Evolutionary conservation across 2,113 vertebrate genomes (phyloP).

Genomic region (Chamaetylas fuelleborni): DNA sequence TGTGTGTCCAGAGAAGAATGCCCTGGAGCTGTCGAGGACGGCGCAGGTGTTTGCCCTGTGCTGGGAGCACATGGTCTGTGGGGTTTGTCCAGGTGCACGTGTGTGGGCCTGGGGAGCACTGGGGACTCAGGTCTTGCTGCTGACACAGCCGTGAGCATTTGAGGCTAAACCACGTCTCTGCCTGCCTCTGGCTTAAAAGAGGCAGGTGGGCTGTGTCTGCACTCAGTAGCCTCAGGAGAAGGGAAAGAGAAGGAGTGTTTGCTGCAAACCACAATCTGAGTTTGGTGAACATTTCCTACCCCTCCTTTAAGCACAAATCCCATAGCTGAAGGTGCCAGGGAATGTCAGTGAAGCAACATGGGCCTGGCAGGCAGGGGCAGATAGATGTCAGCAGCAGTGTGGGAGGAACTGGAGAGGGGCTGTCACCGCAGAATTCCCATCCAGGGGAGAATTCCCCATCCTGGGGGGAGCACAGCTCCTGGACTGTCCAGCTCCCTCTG

Average conservation of each 20-base stretch:
- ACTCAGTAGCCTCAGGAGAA: no score
- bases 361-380: not conserved
- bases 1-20: not conserved
- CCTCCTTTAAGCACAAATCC: not conserved
- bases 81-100: accelerated
- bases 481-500: accelerated
- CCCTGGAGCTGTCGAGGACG: accelerated
- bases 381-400: accelerated
- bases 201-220: not conserved
- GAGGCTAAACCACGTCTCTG: not conserved
- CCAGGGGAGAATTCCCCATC: accelerated
- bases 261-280: not conserved
- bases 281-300: not conserved
- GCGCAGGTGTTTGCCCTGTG: not conserved
- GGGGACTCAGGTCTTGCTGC: not conserved
- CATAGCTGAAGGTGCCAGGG: not conserved
- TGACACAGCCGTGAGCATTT: accelerated
- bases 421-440: not conserved
- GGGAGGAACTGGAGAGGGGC: not conserved
- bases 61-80: accelerated
- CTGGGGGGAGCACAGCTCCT: accelerated
- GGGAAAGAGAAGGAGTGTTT: not conserved
- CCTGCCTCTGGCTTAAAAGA: no score
- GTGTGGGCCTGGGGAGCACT: accelerated
- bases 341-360: accelerated